Percentiles rank a stretch among this genome's conserved stretches.
Evolutionary conservation across 1,140 invertebrate species (phyloP).

Genomic region (Drosophila santomea): DNA sequence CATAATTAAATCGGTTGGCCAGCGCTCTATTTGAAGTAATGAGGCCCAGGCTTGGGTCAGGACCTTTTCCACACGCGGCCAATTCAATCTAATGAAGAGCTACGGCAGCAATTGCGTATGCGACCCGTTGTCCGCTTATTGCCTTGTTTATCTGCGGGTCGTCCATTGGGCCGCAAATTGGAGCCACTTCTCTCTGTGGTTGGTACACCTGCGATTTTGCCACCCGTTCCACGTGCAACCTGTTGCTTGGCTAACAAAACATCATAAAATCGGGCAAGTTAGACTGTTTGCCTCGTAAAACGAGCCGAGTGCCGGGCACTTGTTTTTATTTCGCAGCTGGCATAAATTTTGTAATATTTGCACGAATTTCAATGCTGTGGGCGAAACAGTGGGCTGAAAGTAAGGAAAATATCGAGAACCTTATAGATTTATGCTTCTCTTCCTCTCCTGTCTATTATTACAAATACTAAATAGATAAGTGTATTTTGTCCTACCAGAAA

Average conservation of each 20-base stretch:
- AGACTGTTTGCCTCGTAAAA: constrained; percentile 77
- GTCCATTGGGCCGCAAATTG: constrained; percentile 42
- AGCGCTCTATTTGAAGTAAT: constrained; percentile 75
- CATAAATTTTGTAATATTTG: constrained; percentile 75
- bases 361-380: constrained; percentile 29
- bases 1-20: constrained; percentile 68
- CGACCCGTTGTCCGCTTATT: constrained; percentile 56
- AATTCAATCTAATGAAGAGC: constrained; percentile 65
- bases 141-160: constrained; percentile 65
- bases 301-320: constrained; percentile 5
- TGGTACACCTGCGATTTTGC: constrained; percentile 4
- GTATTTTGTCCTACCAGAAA: too few species aligned
- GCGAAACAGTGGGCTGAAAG: constrained; percentile 23
- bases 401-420: neutral
- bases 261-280: constrained; percentile 69
- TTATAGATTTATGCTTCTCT: too few species aligned
- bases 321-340: constrained; percentile 62
- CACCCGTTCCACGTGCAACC: constrained; percentile 7
- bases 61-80: constrained; percentile 16
- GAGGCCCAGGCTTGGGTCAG: constrained; percentile 39
- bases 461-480: too few species aligned
- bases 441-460: too few species aligned
- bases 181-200: neutral
- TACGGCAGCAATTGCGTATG: constrained; percentile 64
- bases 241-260: constrained; percentile 54